phyloP scores from a whole-genome alignment of 1,140 invertebrate species.

The Drosophila ironensis region DNA sequence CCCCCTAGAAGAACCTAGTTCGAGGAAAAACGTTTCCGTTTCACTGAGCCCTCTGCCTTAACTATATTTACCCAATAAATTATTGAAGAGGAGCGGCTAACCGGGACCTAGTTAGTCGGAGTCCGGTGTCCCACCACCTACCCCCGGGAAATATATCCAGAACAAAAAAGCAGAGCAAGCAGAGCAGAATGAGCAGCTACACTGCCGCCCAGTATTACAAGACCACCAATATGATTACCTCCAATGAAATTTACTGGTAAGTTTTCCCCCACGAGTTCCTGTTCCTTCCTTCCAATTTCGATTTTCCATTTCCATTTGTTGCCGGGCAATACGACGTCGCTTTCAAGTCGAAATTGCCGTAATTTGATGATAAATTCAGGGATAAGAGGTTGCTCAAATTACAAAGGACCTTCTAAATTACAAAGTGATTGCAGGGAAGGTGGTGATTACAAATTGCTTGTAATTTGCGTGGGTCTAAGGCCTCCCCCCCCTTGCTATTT shows the following conservation, averaged over 20 bases:
- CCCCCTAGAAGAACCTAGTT: constrained; percentile 38
- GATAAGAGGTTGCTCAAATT: neutral
- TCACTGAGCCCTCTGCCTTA: constrained; percentile 71
- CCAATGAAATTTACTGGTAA: constrained; percentile 81
- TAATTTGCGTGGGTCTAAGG: too few relatives aligned
- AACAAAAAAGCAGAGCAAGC: constrained; percentile 9
- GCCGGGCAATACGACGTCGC: too few relatives aligned
- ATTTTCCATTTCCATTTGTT: too few relatives aligned
- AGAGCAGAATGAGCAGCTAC: constrained; percentile 65
- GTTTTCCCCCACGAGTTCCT: too few relatives aligned
- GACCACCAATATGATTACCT: constrained; percentile 81
- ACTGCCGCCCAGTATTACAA: constrained; percentile 75
- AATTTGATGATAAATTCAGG: constrained; percentile 2
- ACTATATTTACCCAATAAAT: constrained; percentile 48
- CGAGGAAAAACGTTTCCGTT: constrained; percentile 66
- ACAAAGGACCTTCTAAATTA: neutral
- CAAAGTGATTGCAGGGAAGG: too few relatives aligned
- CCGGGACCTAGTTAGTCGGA: constrained; percentile 1
- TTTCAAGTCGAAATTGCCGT: constrained; percentile 13
- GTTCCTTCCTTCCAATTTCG: too few relatives aligned
- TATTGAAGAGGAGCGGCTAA: constrained; percentile 30
- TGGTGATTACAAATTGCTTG: too few relatives aligned
- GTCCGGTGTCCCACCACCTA: neutral
- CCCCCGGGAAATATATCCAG: neutral
- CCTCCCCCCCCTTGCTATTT: neutral